Evolutionary conservation across 1,140 invertebrate genomes (phyloP).

Genomic region (Lanistes nyassanus): DNA sequence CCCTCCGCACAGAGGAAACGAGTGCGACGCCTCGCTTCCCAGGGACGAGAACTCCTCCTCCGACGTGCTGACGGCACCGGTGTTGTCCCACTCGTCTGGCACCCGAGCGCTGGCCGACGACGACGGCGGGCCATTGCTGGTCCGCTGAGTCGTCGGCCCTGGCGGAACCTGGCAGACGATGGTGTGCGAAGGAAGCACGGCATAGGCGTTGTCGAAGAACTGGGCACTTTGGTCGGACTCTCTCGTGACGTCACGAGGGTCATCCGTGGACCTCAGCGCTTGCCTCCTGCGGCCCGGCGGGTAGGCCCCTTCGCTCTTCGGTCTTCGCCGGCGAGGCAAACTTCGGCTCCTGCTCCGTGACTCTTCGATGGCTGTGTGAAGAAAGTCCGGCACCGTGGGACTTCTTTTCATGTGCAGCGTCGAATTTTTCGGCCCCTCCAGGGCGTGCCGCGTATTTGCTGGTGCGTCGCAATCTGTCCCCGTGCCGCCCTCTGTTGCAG

Average conservation of each 20-base stretch:
- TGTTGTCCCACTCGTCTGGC: too few relatives aligned
- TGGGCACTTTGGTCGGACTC: too few relatives aligned
- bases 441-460: background rate
- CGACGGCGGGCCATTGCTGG: too few relatives aligned
- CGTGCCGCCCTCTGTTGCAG: background rate
- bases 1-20: background rate
- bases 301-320: conserved; percentile 2
- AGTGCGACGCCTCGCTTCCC: too few relatives aligned
- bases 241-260: too few relatives aligned
- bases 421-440: background rate
- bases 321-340: background rate
- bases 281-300: background rate
- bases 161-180: too few relatives aligned
- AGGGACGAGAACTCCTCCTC: too few relatives aligned
- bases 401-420: background rate
- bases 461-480: background rate
- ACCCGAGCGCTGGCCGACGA: too few relatives aligned
- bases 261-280: background rate
- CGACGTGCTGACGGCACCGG: too few relatives aligned
- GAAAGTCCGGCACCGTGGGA: conserved; percentile 15
- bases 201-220: too few relatives aligned
- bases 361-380: conserved; percentile 7
- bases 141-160: too few relatives aligned
- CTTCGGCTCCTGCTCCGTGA: conserved; percentile 3
- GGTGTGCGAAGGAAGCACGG: too few relatives aligned